Conservation (phyloP, 2,888 invertebrate genomes). For the Drosophila sordidula region DNA sequence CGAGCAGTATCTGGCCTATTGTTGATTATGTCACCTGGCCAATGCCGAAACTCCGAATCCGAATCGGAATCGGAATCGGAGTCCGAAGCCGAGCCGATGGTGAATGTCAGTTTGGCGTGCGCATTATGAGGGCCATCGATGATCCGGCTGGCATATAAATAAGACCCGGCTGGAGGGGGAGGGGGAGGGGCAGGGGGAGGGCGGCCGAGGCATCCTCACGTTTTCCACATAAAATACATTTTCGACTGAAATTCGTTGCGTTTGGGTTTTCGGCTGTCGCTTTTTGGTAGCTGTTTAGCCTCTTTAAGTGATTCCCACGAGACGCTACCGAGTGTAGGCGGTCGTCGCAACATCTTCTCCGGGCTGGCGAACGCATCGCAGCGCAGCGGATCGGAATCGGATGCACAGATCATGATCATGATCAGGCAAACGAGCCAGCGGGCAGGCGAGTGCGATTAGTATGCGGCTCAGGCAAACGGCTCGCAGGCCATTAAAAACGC, state of each 20-base stretch:
- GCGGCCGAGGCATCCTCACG: slow-evolving; percentile 82
- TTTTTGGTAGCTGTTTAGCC: slow-evolving; percentile 66
- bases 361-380: slow-evolving; percentile 38
- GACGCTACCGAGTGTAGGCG: slow-evolving; percentile 61
- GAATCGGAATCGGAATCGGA: slow-evolving; percentile 25
- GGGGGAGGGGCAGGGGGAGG: slow-evolving; percentile 9
- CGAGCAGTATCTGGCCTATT: slow-evolving; percentile 1
- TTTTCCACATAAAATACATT: slow-evolving; percentile 82
- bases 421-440: slow-evolving; percentile 16
- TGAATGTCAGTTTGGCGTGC: slow-evolving; percentile 64
- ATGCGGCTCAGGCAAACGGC: slow-evolving; percentile 57
- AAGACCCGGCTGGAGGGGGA: slow-evolving; percentile 36
- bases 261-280: slow-evolving; percentile 7
- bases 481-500: slow-evolving; percentile 70
- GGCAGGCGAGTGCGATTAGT: slow-evolving; percentile 58
- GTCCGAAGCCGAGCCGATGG: slow-evolving; percentile 32
- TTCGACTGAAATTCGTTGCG: slow-evolving; percentile 69
- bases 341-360: slow-evolving; percentile 23
- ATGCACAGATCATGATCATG: slow-evolving; percentile 66
- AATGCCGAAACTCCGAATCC: slow-evolving; percentile 23
- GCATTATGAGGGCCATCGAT: slow-evolving; percentile 78
- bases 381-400: slow-evolving; percentile 55
- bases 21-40: slow-evolving; percentile 64
- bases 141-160: slow-evolving; percentile 76
- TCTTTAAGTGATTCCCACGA: slow-evolving; percentile 72